phyloP scores from a whole-genome alignment of 92 coral and sea anemone genomes.

The Paragorgia papillata region DNA sequence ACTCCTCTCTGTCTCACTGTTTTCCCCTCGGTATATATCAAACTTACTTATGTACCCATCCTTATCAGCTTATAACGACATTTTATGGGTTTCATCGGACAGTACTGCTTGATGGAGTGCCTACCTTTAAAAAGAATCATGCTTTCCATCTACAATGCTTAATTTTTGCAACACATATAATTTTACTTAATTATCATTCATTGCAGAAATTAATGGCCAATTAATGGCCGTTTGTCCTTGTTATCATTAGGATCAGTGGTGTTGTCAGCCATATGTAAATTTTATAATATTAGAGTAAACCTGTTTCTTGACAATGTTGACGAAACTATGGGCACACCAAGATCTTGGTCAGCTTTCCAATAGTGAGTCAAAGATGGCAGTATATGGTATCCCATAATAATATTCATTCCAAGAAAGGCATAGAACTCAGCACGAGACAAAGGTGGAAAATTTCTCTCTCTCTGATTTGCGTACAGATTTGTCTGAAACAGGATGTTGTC shows the following conservation, averaged over 20 bases:
- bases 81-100: slow-evolving; percentile 66
- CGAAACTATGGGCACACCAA: slow-evolving; percentile 60
- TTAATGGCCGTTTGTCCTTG: slow-evolving; percentile 51
- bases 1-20: slow-evolving; percentile 27
- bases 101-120: slow-evolving; percentile 66
- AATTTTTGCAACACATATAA: slow-evolving; percentile 59
- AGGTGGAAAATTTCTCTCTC: slow-evolving; percentile 56
- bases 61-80: slow-evolving; percentile 63
- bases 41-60: slow-evolving; percentile 62
- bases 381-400: slow-evolving; percentile 64
- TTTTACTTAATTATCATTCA: slow-evolving; percentile 50
- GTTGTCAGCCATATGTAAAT: slow-evolving; percentile 54
- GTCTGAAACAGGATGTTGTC: slow-evolving; percentile 56
- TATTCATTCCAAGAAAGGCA: slow-evolving; percentile 62
- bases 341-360: slow-evolving; percentile 60
- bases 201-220: slow-evolving; percentile 56
- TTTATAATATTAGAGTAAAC: slow-evolving; percentile 44
- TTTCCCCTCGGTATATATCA: slow-evolving; percentile 63
- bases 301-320: slow-evolving; percentile 46
- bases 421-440: slow-evolving; percentile 52
- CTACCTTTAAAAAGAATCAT: slow-evolving; percentile 66
- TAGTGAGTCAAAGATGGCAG: slow-evolving; percentile 59
- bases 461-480: slow-evolving; percentile 61
- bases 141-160: slow-evolving; percentile 58
- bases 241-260: slow-evolving; percentile 40